phyloP scores from a whole-genome alignment of 2,888 invertebrate genomes.

The Ptilodon capucinus region DNA sequence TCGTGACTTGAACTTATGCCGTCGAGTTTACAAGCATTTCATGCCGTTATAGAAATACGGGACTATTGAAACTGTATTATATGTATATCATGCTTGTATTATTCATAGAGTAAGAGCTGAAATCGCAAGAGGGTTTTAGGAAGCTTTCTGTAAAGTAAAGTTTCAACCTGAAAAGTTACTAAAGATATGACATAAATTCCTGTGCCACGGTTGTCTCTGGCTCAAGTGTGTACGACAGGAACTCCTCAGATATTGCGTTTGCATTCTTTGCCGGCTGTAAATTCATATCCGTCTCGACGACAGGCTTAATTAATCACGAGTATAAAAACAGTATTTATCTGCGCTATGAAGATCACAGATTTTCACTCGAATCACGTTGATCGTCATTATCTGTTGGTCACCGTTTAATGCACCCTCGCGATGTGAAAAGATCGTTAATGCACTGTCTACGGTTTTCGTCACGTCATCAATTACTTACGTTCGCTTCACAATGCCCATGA shows the following conservation, averaged over 20 bases:
- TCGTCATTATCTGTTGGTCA: not conserved
- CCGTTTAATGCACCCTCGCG: slow-evolving; percentile 1
- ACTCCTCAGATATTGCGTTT: not conserved
- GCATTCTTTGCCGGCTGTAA: not conserved
- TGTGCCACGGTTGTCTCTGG: not conserved
- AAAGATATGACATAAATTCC: not conserved
- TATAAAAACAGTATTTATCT: not conserved
- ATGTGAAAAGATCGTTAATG: not conserved
- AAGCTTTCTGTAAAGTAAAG: too few relatives aligned
- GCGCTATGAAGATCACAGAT: not conserved
- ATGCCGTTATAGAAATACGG: not conserved
- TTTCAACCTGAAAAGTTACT: not conserved
- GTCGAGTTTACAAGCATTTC: not conserved
- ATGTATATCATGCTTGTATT: too few relatives aligned
- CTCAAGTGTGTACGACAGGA: not conserved
- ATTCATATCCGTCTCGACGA: not conserved
- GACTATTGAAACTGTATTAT: not conserved
- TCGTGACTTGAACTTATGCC: not conserved
- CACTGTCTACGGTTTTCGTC: not conserved
- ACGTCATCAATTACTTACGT: not conserved
- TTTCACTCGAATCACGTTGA: slow-evolving; percentile 1
- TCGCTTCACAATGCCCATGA: too few relatives aligned
- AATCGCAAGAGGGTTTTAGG: not conserved
- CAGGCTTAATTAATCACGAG: not conserved
- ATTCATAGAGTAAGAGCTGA: too few relatives aligned